Evolutionary conservation across 2,888 invertebrate species (phyloP).

Genomic region (Laothoe populi): DNA sequence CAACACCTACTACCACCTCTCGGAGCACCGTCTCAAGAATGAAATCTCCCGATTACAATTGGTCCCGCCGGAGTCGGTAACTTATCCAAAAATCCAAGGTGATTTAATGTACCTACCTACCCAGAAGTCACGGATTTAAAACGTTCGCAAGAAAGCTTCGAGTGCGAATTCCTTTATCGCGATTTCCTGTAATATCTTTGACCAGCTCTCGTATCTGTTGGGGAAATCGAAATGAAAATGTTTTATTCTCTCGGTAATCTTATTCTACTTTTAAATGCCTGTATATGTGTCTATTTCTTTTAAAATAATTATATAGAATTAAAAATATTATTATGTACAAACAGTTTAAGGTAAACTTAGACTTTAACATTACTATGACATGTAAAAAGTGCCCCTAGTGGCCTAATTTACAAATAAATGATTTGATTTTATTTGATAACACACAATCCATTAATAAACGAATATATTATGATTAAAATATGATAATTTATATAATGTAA

Average conservation of each 20-base stretch:
- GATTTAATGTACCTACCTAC: constrained; percentile 55
- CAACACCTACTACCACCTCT: constrained; percentile 45
- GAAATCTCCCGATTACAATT: constrained; percentile 58
- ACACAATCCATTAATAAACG: too few relatives aligned
- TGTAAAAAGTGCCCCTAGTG: too few relatives aligned
- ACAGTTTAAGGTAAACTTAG: too few relatives aligned
- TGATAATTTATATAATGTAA: too few relatives aligned
- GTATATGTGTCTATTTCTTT: not conserved
- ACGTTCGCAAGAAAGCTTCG: constrained; percentile 45
- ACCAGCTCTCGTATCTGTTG: constrained; percentile 47
- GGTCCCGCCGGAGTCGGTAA: constrained; percentile 57
- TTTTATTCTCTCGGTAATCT: not conserved
- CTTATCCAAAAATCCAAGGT: constrained; percentile 65
- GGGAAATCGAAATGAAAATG: not conserved
- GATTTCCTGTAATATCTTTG: constrained; percentile 48
- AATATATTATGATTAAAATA: too few relatives aligned
- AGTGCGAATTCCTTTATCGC: constrained; percentile 40
- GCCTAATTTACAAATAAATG: too few relatives aligned
- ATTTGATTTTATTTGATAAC: too few relatives aligned
- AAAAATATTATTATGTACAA: not conserved
- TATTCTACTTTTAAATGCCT: not conserved
- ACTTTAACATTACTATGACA: too few relatives aligned
- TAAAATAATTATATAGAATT: not conserved
- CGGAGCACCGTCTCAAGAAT: constrained; percentile 39
- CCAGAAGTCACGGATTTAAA: constrained; percentile 51